These are phyloP conservation scores for Zapus hudsonius DNA, from an alignment of 2,113 vertebrate genomes.

Conservation along the genomic window DNA sequence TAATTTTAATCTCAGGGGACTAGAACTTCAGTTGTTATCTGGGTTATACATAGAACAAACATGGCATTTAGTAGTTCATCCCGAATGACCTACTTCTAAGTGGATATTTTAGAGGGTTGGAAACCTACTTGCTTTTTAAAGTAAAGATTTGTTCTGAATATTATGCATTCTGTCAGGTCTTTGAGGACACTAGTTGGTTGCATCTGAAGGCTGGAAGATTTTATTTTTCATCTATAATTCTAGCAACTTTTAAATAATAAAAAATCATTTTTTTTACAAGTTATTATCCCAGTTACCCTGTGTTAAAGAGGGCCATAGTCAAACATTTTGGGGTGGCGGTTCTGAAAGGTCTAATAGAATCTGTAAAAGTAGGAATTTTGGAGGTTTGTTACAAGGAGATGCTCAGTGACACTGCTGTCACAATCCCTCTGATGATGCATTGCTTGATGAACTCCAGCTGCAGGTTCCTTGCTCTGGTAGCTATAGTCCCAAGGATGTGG, in stretches of 20 bases:
- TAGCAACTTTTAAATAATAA: neutral
- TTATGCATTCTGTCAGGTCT: neutral
- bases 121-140: constrained; percentile 11
- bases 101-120: neutral
- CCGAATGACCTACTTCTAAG: constrained; percentile 13
- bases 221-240: neutral
- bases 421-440: too few relatives aligned
- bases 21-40: constrained; percentile 1
- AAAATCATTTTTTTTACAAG: neutral
- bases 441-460: too few relatives aligned
- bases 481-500: neutral
- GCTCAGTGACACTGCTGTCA: too few relatives aligned
- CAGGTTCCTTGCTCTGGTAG: neutral
- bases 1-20: constrained; percentile 49
- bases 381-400: neutral
- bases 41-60: constrained; percentile 32
- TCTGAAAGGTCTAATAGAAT: neutral
- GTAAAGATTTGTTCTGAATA: neutral
- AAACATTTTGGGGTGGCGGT: neutral
- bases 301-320: neutral
- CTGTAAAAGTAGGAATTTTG: neutral
- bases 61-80: neutral
- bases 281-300: neutral
- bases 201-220: neutral
- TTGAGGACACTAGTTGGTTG: neutral